A percentile compares a stretch with the other conserved stretches of the same genome.
phyloP scores from a whole-genome alignment of 2,888 invertebrate species.

The Oxytorus armatus region DNA sequence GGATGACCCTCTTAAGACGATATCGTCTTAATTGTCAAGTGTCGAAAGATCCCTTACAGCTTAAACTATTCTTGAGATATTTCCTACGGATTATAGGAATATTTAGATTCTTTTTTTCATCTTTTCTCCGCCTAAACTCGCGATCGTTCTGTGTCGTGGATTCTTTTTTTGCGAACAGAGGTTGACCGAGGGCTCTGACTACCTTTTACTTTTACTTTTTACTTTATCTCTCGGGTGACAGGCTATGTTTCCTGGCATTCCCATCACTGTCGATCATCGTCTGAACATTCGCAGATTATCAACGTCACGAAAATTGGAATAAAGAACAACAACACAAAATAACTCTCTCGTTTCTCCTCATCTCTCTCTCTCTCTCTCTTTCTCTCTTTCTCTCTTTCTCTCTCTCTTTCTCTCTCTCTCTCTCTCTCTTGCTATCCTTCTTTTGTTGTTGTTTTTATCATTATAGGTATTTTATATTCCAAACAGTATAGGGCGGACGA shows the following conservation, averaged over 20 bases:
- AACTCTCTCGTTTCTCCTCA: conserved; percentile 6
- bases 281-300: conserved; percentile 33
- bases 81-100: too few species aligned
- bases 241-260: conserved; percentile 74
- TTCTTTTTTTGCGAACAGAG: too few species aligned
- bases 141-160: too few species aligned
- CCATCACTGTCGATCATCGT: conserved; percentile 70
- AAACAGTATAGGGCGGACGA: conserved; percentile 64
- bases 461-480: conserved; percentile 67
- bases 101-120: too few species aligned
- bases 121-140: too few species aligned
- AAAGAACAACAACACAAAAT: conserved; percentile 13
- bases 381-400: conserved; percentile 8
- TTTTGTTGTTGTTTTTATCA: conserved; percentile 50
- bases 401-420: conserved; percentile 16
- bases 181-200: neutral
- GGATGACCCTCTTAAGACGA: too few species aligned
- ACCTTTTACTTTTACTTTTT: too few species aligned
- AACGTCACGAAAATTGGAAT: conserved; percentile 42
- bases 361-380: conserved; percentile 10
- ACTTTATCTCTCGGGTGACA: conserved; percentile 79
- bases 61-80: too few species aligned
- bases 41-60: too few species aligned
- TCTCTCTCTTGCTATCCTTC: conserved; percentile 22
- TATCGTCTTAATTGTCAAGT: too few species aligned